Evolutionary conservation across 2,113 vertebrate genomes (phyloP).

Genomic region (Grammomys surdaster): DNA sequence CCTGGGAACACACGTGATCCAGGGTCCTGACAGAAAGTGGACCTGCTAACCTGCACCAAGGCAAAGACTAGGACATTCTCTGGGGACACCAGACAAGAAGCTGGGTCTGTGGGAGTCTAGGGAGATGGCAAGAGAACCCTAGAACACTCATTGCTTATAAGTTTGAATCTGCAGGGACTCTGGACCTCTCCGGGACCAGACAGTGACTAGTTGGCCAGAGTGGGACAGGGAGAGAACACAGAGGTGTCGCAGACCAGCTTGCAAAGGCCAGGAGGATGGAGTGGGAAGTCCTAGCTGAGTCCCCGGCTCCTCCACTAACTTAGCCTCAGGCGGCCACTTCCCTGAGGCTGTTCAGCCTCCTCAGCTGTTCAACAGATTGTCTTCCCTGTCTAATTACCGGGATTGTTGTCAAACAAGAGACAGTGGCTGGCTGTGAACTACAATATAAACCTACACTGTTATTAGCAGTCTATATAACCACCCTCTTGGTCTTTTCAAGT

Average conservation of each 20-base stretch:
- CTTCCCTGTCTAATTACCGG: background rate
- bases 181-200: background rate
- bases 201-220: background rate
- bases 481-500: background rate
- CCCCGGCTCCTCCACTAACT: background rate
- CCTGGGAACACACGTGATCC: background rate
- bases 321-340: background rate
- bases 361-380: background rate
- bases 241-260: background rate
- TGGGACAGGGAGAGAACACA: background rate
- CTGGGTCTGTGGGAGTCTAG: background rate
- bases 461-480: background rate
- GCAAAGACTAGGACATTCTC: background rate
- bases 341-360: background rate
- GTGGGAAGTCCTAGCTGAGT: background rate
- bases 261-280: background rate
- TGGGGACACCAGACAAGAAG: background rate
- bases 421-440: background rate
- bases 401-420: background rate
- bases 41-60: background rate
- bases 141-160: background rate
- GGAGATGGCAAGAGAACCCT: accelerated
- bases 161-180: background rate
- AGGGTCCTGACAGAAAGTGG: background rate
- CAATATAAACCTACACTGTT: background rate